A percentile compares a stretch with the other conserved stretches of the same genome.
Conservation (phyloP, 2,888 invertebrate genomes). For the Spisula solida region DNA sequence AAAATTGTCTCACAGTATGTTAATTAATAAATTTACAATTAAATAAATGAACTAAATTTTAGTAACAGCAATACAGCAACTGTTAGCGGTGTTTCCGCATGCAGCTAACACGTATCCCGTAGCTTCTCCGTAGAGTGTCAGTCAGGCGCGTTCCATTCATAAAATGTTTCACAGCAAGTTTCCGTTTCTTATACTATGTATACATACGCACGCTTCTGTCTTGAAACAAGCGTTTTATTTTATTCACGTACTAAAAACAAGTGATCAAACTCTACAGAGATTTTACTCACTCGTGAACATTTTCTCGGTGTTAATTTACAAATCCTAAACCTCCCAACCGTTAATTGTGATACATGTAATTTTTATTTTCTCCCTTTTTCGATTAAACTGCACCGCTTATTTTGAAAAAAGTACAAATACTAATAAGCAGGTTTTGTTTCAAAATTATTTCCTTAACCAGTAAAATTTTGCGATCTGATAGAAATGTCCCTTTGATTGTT, state of each 20-base stretch:
- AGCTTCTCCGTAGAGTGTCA: background rate
- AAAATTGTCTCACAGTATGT: too few species aligned
- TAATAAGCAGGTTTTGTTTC: background rate
- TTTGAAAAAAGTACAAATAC: background rate
- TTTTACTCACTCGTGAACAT: background rate
- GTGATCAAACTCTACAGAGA: background rate
- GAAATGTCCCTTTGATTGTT: background rate
- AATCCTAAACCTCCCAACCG: background rate
- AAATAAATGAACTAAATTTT: background rate
- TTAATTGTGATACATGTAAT: background rate
- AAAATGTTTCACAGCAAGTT: background rate
- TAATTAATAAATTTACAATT: background rate
- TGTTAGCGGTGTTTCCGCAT: background rate
- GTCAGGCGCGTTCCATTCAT: constrained; percentile 5
- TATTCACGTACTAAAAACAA: background rate
- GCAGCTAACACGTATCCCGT: background rate
- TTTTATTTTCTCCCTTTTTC: background rate
- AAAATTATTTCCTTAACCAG: background rate
- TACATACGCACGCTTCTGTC: background rate
- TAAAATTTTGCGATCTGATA: background rate
- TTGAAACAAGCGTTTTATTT: constrained; percentile 13
- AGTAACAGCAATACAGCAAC: background rate
- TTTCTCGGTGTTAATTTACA: background rate
- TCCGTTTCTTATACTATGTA: background rate
- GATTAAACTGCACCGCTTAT: background rate